Evolutionary conservation across 1,140 invertebrate species (phyloP).

Genomic region (Mylabris phalerata): DNA sequence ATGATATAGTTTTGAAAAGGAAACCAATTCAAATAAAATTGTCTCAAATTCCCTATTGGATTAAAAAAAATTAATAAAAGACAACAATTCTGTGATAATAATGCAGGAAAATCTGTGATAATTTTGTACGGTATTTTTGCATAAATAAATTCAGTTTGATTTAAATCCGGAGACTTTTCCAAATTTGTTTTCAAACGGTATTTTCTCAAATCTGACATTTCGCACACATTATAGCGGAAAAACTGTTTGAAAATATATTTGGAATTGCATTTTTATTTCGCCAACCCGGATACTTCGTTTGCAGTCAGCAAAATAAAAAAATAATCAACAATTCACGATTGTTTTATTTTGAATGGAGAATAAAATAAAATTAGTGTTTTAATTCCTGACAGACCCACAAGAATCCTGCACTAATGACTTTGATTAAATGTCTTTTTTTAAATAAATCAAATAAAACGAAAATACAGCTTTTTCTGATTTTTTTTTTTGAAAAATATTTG

Average conservation of each 20-base stretch:
- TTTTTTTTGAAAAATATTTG: conserved; percentile 3
- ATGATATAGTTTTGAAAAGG: conserved; percentile 18
- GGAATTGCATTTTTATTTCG: conserved; percentile 38
- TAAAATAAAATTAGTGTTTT: conserved; percentile 8
- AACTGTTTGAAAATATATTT: conserved; percentile 28
- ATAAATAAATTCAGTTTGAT: conserved; percentile 36
- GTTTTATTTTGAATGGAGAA: conserved; percentile 23
- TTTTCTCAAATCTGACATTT: neutral
- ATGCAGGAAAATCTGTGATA: conserved; percentile 18
- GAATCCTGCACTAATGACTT: neutral
- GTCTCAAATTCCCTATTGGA: neutral
- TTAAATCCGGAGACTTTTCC: conserved; percentile 27
- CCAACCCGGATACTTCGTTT: too few species aligned
- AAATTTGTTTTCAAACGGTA: conserved; percentile 30
- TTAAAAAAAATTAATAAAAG: neutral
- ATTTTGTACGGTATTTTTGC: conserved; percentile 21
- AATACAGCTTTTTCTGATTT: too few species aligned
- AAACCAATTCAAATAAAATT: neutral
- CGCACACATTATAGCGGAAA: neutral
- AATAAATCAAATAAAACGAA: neutral
- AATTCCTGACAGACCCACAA: conserved; percentile 2
- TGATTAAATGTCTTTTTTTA: neutral
- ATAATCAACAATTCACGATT: conserved; percentile 18
- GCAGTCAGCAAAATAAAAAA: conserved; percentile 16
- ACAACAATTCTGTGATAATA: neutral